Evolutionary conservation across 2,888 invertebrate genomes (phyloP).

Genomic region (Agrypnus murinus): DNA sequence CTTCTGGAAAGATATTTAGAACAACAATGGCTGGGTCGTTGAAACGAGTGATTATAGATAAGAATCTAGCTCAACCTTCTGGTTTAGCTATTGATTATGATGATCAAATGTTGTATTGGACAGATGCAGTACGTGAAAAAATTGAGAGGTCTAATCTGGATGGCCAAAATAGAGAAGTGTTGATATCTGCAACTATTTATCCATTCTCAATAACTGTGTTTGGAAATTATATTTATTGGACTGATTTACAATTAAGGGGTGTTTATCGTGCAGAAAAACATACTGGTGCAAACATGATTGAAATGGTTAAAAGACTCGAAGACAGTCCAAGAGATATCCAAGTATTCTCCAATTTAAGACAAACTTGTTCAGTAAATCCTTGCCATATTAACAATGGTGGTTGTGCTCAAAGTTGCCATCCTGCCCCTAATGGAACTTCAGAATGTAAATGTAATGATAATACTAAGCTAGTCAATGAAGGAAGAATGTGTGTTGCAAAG

Average conservation of each 20-base stretch:
- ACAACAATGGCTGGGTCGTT: slow-evolving; percentile 98
- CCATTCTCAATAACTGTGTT: slow-evolving; percentile 96
- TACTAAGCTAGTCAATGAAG: slow-evolving; percentile 92
- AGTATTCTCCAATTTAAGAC: slow-evolving; percentile 86
- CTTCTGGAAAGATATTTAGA: slow-evolving; percentile 93
- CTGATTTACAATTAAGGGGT: slow-evolving; percentile 92
- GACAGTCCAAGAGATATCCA: slow-evolving; percentile 95
- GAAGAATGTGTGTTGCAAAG: slow-evolving; percentile 93
- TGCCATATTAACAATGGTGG: slow-evolving; percentile 96
- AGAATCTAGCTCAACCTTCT: slow-evolving; percentile 94
- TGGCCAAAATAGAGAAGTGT: slow-evolving; percentile 88
- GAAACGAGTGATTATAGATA: slow-evolving; percentile 90
- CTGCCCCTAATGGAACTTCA: slow-evolving; percentile 86
- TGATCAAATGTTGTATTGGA: slow-evolving; percentile 96
- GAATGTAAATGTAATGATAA: slow-evolving; percentile 94
- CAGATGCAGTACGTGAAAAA: slow-evolving; percentile 95
- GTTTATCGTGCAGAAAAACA: slow-evolving; percentile 98
- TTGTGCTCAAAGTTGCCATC: slow-evolving; percentile 95
- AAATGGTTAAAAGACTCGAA: slow-evolving; percentile 94
- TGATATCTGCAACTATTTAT: slow-evolving; percentile 93
- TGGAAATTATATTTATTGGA: slow-evolving; percentile 96
- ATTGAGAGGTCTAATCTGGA: slow-evolving; percentile 94
- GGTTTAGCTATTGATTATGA: slow-evolving; percentile 97
- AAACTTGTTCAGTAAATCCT: slow-evolving; percentile 86
- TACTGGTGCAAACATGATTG: slow-evolving; percentile 95